A percentile compares a stretch with the other conserved stretches of the same genome.
These are phyloP conservation scores for Carterocephalus palaemon DNA, from an alignment of 2,888 invertebrate genomes.

Conservation along the genomic window DNA sequence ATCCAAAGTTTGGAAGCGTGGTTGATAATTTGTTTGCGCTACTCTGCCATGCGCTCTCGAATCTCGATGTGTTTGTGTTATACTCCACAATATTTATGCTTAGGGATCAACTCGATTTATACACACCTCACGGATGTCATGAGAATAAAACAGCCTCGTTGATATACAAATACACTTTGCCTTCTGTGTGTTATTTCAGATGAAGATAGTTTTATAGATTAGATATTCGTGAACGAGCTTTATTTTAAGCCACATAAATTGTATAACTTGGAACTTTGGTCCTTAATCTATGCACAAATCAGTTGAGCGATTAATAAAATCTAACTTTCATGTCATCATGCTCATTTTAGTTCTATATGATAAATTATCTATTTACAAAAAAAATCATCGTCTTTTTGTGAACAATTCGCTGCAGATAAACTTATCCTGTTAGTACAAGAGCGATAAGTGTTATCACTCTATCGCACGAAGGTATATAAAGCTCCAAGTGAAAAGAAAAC, in stretches of 20 bases:
- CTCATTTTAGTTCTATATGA: too few relatives aligned
- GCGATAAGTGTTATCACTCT: not conserved
- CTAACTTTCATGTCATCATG: too few relatives aligned
- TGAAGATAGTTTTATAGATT: conserved; percentile 11
- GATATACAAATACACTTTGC: conserved; percentile 27
- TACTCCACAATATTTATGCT: conserved; percentile 61
- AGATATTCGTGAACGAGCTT: not conserved
- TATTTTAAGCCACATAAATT: too few relatives aligned
- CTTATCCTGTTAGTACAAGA: too few relatives aligned
- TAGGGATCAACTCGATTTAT: conserved; percentile 52
- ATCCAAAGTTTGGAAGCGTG: conserved; percentile 54
- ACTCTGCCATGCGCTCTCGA: conserved; percentile 36
- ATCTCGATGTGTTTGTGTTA: conserved; percentile 45
- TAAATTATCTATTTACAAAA: not conserved
- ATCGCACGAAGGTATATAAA: conserved; percentile 4
- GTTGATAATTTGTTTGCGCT: conserved; percentile 62
- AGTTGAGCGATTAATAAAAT: too few relatives aligned
- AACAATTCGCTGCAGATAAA: too few relatives aligned
- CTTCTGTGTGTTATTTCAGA: conserved; percentile 11
- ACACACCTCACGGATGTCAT: conserved; percentile 45
- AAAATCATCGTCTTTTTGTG: too few relatives aligned
- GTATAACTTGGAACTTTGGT: too few relatives aligned
- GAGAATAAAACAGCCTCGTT: conserved; percentile 41
- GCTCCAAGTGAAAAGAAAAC: conserved; percentile 17
- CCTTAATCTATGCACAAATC: too few relatives aligned